Conservation (phyloP, 2,797 vertebrate genomes). For the Lutjanus campechanus region DNA sequence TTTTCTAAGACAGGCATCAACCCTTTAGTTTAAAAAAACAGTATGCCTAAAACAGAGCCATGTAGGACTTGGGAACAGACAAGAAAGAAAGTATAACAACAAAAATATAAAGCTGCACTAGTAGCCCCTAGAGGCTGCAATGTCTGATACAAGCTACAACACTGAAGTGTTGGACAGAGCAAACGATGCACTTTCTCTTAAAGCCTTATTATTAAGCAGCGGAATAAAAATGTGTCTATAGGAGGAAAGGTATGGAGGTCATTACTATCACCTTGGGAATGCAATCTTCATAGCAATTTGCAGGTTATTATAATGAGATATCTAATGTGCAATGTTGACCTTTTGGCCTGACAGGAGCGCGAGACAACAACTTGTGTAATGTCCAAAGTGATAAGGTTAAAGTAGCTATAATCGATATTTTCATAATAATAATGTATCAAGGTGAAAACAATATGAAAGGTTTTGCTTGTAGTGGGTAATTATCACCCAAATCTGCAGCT, state of each 20-base stretch:
- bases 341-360: not conserved
- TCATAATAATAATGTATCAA: not conserved
- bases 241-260: not conserved
- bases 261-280: not conserved
- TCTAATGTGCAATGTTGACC: not conserved
- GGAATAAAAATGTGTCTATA: not conserved
- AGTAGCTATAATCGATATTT: not conserved
- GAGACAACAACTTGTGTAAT: not conserved
- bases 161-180: not conserved
- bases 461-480: not conserved
- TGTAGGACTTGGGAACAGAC: not conserved
- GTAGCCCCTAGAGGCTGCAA: not conserved
- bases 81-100: not conserved
- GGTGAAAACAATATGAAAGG: slow-evolving; percentile 4
- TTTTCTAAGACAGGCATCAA: slow-evolving; percentile 39
- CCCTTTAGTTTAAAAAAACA: slow-evolving; percentile 30
- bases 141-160: not conserved
- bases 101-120: slow-evolving; percentile 8
- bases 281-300: not conserved
- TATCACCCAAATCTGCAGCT: not conserved
- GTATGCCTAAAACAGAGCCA: slow-evolving; percentile 16
- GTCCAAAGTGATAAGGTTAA: slow-evolving; percentile 1
- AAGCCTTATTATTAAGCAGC: not conserved
- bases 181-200: not conserved
- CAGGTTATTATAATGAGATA: not conserved